These are phyloP conservation scores for Pomatorhinus ruficollis DNA, from an alignment of 2,113 vertebrate species.

Conservation along the genomic window DNA sequence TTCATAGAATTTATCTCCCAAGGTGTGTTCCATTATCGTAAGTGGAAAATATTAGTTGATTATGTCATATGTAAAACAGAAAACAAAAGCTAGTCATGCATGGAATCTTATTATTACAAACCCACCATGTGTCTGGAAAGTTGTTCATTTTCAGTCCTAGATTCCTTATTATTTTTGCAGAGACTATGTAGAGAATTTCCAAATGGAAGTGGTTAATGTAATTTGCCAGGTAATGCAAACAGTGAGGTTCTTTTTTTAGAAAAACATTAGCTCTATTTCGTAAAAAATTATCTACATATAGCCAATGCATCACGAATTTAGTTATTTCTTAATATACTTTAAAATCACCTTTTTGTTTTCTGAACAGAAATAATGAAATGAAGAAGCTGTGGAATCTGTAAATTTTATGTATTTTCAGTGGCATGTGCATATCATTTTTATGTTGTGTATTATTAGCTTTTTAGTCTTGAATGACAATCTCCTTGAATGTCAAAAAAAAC, in stretches of 20 bases:
- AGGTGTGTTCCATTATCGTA: neutral
- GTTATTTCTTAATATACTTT: neutral
- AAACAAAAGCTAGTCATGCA: neutral
- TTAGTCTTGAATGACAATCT: neutral
- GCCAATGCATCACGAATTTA: neutral
- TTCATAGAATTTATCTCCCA: neutral
- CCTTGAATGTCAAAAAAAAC: neutral
- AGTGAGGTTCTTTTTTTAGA: neutral
- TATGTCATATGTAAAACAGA: neutral
- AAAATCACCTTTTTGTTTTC: neutral
- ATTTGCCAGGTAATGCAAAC: neutral
- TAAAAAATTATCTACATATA: neutral
- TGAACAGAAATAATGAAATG: neutral
- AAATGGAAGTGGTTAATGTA: neutral
- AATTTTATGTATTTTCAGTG: neutral
- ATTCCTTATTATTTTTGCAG: neutral
- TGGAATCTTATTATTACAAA: neutral
- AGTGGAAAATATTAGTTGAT: neutral
- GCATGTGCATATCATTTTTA: neutral
- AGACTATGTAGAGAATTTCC: neutral
- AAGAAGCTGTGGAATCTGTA: neutral
- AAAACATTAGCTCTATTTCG: neutral
- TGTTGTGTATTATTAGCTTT: neutral
- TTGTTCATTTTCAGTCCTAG: neutral
- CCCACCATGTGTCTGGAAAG: neutral